Evolutionary conservation across 2,113 vertebrate genomes (phyloP), one percentile per base, ranked within the genome.

Genomic region (Symphodus melops): DNA sequence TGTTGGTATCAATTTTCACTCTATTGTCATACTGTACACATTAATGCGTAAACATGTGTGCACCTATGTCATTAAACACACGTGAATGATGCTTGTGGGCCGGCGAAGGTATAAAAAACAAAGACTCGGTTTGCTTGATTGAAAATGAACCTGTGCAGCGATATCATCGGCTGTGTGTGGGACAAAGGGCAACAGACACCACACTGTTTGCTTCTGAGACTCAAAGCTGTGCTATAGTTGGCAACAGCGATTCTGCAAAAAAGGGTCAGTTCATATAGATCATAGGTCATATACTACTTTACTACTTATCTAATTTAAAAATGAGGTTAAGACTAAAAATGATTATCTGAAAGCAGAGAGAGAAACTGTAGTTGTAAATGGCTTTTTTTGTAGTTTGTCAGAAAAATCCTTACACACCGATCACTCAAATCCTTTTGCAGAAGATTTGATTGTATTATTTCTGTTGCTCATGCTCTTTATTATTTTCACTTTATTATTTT

Each of bases 121-220:
- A 82, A 68, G 63, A 70, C 58, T 44, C 78, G 12, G 23, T 72
- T 54, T 68, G 44, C 25, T 53, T 39, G 64, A 39, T 61, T 61
- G 33, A 58, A 60, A 60, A 56, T 44, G 4, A 82, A 51, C 54
- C 17, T 63, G 66, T 59, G 67, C 48, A 37, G 52, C 37, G 28
- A 62, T 64, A 67, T 66, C 14, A 65, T 55, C 54, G 63, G 61
- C 61, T 68, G 28, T 49, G 44, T 68, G 58, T 37, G 42, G 66
- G 70, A 68, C 51, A 37, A 19, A 48, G 37, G 14, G 17, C 13
- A 59, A 25, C 60, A 65, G 57, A 48, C 33, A 14, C 16, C 39
- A 61, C 17, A 63, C 9, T 41, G 16, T 42, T 44, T 51, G 53
- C 25, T 39, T 62, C 54, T 42, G 28, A 19, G 10, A 17, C 36